These are phyloP conservation scores for Acanthosepion pharaonis DNA, from an alignment of 2,888 invertebrate species.

Conservation along the genomic window DNA sequence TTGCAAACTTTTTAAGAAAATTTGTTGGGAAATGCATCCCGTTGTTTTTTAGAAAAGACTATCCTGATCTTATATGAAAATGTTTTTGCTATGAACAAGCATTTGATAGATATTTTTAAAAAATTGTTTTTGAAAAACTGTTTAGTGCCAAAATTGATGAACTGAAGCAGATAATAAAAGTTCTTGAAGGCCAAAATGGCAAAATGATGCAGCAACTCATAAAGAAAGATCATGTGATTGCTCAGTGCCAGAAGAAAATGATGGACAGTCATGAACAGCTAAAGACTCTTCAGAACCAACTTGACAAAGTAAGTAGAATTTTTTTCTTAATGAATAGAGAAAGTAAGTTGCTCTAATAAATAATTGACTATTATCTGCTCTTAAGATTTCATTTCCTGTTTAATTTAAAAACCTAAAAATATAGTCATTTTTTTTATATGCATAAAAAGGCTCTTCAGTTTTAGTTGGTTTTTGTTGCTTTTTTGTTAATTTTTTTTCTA, in stretches of 20 bases:
- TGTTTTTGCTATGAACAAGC: too few relatives aligned
- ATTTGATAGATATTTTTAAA: too few relatives aligned
- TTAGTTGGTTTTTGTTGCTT: background rate
- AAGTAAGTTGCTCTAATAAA: too few relatives aligned
- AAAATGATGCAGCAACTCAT: slow-evolving; percentile 60
- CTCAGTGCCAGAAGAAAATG: slow-evolving; percentile 56
- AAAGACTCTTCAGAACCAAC: slow-evolving; percentile 58
- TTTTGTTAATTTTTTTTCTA: background rate
- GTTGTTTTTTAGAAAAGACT: too few relatives aligned
- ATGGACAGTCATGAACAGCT: slow-evolving; percentile 56
- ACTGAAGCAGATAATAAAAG: slow-evolving; percentile 62
- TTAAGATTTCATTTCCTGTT: background rate
- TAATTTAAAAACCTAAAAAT: background rate
- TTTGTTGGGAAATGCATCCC: too few relatives aligned
- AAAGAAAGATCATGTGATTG: slow-evolving; percentile 61
- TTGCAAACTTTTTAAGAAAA: too few relatives aligned
- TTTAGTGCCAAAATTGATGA: slow-evolving; percentile 61
- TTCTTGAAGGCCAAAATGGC: slow-evolving; percentile 66
- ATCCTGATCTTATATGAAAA: too few relatives aligned
- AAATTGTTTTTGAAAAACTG: too few relatives aligned
- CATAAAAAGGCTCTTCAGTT: background rate
- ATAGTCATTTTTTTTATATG: background rate
- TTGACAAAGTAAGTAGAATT: slow-evolving; percentile 60
- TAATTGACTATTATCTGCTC: too few relatives aligned
- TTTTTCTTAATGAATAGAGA: background rate